phyloP scores from a whole-genome alignment of 2,113 vertebrate genomes.

The Mustela lutreola region DNA sequence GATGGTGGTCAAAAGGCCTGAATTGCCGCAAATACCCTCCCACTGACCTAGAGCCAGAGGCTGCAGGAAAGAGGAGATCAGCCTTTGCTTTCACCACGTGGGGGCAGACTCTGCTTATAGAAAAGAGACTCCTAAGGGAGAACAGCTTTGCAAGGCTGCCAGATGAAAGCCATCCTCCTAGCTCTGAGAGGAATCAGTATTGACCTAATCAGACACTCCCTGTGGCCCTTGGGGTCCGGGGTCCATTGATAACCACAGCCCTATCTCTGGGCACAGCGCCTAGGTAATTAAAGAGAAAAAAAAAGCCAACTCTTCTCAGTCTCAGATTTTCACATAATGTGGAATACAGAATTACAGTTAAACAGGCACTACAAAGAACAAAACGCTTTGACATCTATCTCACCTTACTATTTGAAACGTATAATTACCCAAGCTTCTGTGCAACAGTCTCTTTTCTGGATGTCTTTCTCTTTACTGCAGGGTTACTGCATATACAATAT shows the following conservation, averaged over 20 bases:
- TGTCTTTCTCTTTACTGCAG: background rate
- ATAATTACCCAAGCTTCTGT: background rate
- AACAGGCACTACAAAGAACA: background rate
- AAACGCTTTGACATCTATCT: background rate
- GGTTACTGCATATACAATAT: background rate
- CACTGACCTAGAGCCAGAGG: background rate
- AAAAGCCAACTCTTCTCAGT: background rate
- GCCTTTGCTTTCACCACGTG: slow-evolving; percentile 82
- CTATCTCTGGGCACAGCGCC: background rate
- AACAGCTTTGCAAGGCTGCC: accelerated
- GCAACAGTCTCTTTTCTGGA: background rate
- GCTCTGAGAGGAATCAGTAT: background rate
- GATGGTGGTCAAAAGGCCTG: accelerated
- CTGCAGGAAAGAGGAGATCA: background rate
- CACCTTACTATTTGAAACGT: background rate
- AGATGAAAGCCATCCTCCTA: background rate
- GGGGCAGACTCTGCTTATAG: slow-evolving; percentile 84
- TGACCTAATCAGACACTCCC: background rate
- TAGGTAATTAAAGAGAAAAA: background rate
- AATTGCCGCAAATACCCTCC: too few species aligned
- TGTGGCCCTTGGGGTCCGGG: background rate
- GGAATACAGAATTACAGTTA: background rate
- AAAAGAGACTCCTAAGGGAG: background rate
- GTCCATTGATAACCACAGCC: background rate
- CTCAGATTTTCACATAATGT: background rate